Evolutionary conservation across 2,888 invertebrate species (phyloP), one percentile per base, ranked within the genome.

Genomic region (Ochropleura leucogaster): DNA sequence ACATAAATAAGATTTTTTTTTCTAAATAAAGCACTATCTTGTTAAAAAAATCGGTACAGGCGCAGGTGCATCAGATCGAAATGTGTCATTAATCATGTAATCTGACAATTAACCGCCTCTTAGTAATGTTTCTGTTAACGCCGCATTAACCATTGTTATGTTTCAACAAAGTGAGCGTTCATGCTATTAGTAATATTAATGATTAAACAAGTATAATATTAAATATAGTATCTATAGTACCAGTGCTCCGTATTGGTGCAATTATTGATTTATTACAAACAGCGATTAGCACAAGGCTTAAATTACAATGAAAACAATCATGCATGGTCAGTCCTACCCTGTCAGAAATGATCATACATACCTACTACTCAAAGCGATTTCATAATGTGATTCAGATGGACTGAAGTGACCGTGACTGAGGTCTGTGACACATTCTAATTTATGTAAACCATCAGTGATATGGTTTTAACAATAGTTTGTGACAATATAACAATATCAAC

Each of bases 31-130:
- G 30, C 30, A 30, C 30, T 30, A 30, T 30, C 30, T 30, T 2
- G 30, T 30, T 1, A 30, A 55, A 44, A 47, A 57, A 47, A n/a
- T 8, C 16, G 4, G 7, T 30, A n/a, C 42, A 64, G 8, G 40
- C 49, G 66, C 66, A 70, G 55, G 51, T 44, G 64, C 72, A 72
- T 42, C 53, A 64, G 55, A 16, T 46, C 60, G 12, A 65, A 55
- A 30, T 30, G 42, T 53, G 30, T 20, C 46, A 79, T 64, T 72
- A 72, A 74, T 82, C 60, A 74, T 70, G 20, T 72, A 72, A 83
- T 82, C 51, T 68, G 69, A 46, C 67, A 82, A 83, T 85, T 83
- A 72, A 64, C 70, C 74, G 83, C 67, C 4, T 44, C 51, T 85
- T 64, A 72, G 10, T 65, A 77, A 55, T 77, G 77, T 81, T 82